A percentile compares a stretch with the other conserved stretches of the same genome.
Conservation (phyloP, 64 coral and sea anemone genomes). For the Hydrozoanthus tunicans region DNA sequence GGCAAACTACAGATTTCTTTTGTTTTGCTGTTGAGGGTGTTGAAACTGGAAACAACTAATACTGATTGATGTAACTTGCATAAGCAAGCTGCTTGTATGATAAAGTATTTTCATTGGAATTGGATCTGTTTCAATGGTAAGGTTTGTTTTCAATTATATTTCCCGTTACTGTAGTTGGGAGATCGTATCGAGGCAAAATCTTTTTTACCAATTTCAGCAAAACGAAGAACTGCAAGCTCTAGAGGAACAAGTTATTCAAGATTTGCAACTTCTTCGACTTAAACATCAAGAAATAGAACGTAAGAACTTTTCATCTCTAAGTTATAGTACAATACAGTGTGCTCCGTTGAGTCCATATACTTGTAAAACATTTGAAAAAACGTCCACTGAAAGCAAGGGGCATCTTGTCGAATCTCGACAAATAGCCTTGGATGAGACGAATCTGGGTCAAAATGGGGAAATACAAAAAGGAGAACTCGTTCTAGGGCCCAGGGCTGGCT, state of each 20-base stretch:
- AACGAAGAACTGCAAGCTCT: constrained; percentile 39
- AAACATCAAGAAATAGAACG: constrained; percentile 36
- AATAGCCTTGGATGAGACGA: neutral
- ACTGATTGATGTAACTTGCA: no score
- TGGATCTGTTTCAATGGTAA: no score
- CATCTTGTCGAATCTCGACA: neutral
- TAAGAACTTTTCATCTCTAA: neutral
- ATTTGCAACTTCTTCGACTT: constrained; percentile 48
- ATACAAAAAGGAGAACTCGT: neutral
- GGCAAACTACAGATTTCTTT: no score
- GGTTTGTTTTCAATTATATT: no score
- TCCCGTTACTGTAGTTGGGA: no score
- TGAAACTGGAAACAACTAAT: no score
- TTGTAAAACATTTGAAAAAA: neutral
- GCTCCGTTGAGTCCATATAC: neutral
- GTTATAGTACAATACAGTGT: neutral
- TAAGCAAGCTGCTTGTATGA: no score
- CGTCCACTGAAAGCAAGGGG: neutral
- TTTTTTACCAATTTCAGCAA: neutral
- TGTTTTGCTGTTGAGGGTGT: no score
- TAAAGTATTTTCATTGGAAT: no score
- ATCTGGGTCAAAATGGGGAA: neutral
- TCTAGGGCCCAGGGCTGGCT: neutral
- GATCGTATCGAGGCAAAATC: neutral
- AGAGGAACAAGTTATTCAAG: constrained; percentile 29